phyloP scores from a whole-genome alignment of 2,888 invertebrate species.

The Leptothorax acervorum region DNA sequence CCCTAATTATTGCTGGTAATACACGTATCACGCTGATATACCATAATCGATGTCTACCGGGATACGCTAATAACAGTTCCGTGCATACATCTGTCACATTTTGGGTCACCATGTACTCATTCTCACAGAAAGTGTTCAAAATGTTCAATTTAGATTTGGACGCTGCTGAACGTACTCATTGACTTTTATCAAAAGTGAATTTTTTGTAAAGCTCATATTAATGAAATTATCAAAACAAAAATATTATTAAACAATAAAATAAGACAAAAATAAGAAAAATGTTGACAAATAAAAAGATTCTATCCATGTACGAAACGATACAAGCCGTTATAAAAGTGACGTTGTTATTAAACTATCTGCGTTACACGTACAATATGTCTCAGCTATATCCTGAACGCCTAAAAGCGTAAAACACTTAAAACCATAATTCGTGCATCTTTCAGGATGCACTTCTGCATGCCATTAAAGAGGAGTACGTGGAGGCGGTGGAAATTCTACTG shows the following conservation, averaged over 20 bases:
- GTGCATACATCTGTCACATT: background rate
- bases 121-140: background rate
- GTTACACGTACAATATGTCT: background rate
- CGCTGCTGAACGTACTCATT: background rate
- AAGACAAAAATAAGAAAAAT: background rate
- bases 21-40: conserved; percentile 27
- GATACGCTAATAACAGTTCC: conserved; percentile 35
- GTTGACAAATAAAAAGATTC: background rate
- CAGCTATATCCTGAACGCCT: background rate
- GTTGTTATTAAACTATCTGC: background rate
- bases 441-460: conserved; percentile 97
- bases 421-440: conserved; percentile 62
- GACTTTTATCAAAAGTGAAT: background rate
- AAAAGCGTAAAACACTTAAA: conserved; percentile 57
- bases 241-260: background rate
- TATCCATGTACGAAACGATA: background rate
- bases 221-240: background rate
- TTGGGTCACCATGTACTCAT: background rate
- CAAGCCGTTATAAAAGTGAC: background rate
- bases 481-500: conserved; percentile 97
- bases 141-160: background rate
- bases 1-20: conserved; percentile 33
- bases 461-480: conserved; percentile 99
- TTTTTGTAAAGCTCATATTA: background rate
- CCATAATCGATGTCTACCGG: conserved; percentile 44